A percentile compares a stretch with the other conserved stretches of the same genome.
phyloP scores from a whole-genome alignment of 2,797 vertebrate genomes.

The Hafferia zeledoni region DNA sequence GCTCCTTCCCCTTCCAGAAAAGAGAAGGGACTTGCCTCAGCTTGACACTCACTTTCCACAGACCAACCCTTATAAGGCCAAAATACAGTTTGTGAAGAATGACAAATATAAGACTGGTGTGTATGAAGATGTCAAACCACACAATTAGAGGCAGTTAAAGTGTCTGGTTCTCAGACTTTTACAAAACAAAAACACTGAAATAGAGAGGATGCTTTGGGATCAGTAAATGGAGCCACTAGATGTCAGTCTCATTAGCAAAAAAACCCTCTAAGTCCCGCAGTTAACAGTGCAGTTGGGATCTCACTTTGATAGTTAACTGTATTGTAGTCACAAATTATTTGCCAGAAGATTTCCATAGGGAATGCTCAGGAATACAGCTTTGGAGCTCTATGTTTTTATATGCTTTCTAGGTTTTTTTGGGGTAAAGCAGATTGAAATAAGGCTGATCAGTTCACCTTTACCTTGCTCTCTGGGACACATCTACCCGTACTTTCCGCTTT shows the following conservation, averaged over 20 bases:
- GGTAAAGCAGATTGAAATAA: not conserved
- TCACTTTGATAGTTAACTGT: not conserved
- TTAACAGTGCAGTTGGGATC: not conserved
- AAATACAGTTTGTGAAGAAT: conserved; percentile 73
- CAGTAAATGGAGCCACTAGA: not conserved
- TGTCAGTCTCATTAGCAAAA: conserved; percentile 3
- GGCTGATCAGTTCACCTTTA: not conserved
- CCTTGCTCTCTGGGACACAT: not conserved
- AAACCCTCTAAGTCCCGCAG: not conserved
- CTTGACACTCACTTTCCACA: conserved; percentile 67
- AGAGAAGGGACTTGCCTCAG: not conserved
- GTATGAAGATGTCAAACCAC: conserved; percentile 73
- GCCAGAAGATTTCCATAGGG: not conserved
- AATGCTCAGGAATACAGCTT: not conserved
- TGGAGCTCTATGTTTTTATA: not conserved
- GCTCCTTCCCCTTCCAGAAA: not conserved
- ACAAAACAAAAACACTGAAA: not conserved
- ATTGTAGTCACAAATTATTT: not conserved
- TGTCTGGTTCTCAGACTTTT: not conserved
- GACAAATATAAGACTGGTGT: conserved; percentile 56
- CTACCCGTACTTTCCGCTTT: not conserved
- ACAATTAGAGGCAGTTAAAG: conserved; percentile 76
- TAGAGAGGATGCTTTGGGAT: not conserved
- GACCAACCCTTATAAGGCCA: conserved; percentile 55
- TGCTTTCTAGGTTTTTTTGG: not conserved